Evolutionary conservation across 1,140 invertebrate species (phyloP), one percentile per base, ranked within the genome.

Genomic region (Procambarus clarkii): DNA sequence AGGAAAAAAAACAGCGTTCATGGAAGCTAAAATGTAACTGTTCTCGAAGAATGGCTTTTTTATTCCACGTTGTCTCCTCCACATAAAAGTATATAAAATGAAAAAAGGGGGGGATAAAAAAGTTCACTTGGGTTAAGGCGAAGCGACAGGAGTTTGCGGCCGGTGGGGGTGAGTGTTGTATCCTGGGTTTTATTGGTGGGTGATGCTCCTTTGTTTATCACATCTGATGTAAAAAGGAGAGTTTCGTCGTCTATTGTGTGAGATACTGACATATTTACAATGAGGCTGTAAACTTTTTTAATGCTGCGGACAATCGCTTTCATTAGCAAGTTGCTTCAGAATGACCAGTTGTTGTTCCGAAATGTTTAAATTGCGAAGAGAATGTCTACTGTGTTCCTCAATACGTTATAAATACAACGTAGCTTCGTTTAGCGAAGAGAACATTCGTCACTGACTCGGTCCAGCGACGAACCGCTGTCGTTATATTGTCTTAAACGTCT

Each of bases 231-330:
- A 84, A 90, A 90, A 90, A 82, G 60, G 69, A 83, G 77, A 84
- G 80, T 78, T 58, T 84, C 69, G 88, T 58, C 81, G 80, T 90
- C 88, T 78, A 84, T 90, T 90, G 80, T 90, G 80, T 76, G 81
- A 84, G 88, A 90, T 90, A 84, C 88, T 90, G 88, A 84, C 88
- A 84, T 90, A 77, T 90, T 90, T 90, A 84, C 81, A 90, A 77
- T 60, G 80, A 83, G 88, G 88, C 48, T 90, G 88, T 90, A 90
- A 83, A 89, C 79, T 89, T 83, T 89, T 85, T 74, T 85, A 50
- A 85, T 85, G 77, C 54, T 18, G 79, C 50, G 82, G 82, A 90
- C 88, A 84, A 90, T 77, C 76, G 54, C 69, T 90, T 90, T 84
- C 80, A 84, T 90, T 90, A 90, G 69, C 81, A 82, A 82, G 18